Base-by-base conservation (phyloP, 30 jellyfish, hydroid and myxozoan genomes). In the Turritopsis dohrnii region DNA sequence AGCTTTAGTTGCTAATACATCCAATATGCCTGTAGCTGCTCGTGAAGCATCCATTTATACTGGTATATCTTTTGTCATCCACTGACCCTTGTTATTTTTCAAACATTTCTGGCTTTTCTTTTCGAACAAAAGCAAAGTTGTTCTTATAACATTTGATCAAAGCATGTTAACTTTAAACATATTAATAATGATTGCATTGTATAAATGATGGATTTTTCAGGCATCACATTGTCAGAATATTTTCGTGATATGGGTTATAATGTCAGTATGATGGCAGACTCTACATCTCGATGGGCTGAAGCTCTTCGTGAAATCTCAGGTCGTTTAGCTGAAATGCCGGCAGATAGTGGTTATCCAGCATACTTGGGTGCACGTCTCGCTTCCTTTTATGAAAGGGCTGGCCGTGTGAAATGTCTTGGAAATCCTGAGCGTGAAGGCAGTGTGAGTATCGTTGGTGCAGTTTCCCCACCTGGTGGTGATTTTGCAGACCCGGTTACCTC, bases 11-110 rank as follows among this genome's bases (percentile, higher is more conserved):
- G 99, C 99, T 24, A 95, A 95, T 69, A 95, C 99, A n/a, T 95
- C 99, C 8, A 95, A 95, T 90, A 95, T 95, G 99, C 99, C 99
- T 72, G 99, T 95, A 20, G 99, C 99, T 75, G 99, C 99, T 16
- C 87, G 99, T 54, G 99, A 95, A 74, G 99, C 99, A 9, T 95
- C 99, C 16, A 95, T 95, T 65, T 95, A 95, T 85, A 95, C 99
- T 21, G 99, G 99, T 93, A 75, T 8, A 83, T 79, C 71, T 19
- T 54, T 21, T 5, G 30, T 23, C 8, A 21, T 69, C 30, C 9
- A 69, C 9, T 27, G 19, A 19, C 77, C 60, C 5, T 41, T 41
- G 13, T 41, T 5, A 41, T 41, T 41, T 41, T 13, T 41, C 60
- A 41, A 41, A 41, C 60, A 41, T 41, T 41, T 41, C 60, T 41